Base-by-base conservation (phyloP, 2,888 invertebrate species). In the Melolontha melolontha region DNA sequence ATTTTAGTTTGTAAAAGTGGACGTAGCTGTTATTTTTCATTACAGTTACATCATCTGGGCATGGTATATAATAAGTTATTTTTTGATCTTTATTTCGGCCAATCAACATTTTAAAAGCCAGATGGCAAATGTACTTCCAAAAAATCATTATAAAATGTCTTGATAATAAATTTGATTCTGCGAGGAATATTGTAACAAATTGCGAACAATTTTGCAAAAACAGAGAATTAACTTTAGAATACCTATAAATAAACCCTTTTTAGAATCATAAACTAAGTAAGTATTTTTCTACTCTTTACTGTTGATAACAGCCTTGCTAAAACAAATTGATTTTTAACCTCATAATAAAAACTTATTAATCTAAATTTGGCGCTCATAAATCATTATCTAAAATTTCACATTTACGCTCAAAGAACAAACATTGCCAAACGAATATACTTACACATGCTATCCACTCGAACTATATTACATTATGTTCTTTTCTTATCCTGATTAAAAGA, bases 401-500 rank as follows among this genome's bases (percentile, higher is more conserved):
- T 34, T 34, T 34, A 39, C 16, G 52, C 34, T 54, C 12, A 27
- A 59, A 59, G 59, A 47, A 62, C 47, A 62, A 62, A 47, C 59
- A 49, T 62, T 34, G 47, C 47, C 44, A 44, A 22, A 42, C 27
- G 16, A n/a, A 39, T 49, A 62, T 34, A 47, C 29, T 47, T 16
- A 12, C 44, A 29, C 47, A 11, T 34, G 34, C 14, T 34, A 44
- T 59, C 29, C 44, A 47, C 29, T 27, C 44, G 14, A 44, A 44
- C 59, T 34, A 59, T 14, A 44, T 57, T 22, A 59, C 59, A 29
- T 59, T 59, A 47, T 59, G 16, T 41, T 41, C 59, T 29, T 44
- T 59, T 59, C 47, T 47, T 34, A 29, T 59, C 44, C 29, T 59
- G 42, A 59, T 59, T 59, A 59, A 34, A 29, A 29, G 42, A 42